A percentile compares a stretch with the other conserved stretches of the same genome.
Conservation (phyloP, 2,113 vertebrate genomes). For the Megalops atlanticus region DNA sequence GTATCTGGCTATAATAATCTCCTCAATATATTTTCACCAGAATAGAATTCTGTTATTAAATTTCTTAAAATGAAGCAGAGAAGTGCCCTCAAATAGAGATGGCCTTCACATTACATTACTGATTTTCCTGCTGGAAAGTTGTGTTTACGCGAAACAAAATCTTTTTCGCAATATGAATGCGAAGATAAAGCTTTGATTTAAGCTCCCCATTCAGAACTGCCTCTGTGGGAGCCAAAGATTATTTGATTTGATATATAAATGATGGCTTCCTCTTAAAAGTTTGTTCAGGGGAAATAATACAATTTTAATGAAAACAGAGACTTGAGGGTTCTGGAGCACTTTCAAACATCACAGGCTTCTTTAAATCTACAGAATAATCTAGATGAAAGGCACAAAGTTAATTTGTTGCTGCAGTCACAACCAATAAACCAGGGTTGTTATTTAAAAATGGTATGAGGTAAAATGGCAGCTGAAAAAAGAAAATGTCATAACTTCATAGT, state of each 20-base stretch:
- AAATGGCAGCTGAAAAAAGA: conserved; percentile 41
- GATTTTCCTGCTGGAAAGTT: neutral
- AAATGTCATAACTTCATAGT: conserved; percentile 47
- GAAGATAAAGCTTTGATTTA: conserved; percentile 37
- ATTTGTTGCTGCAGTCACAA: conserved; percentile 63
- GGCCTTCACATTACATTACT: neutral
- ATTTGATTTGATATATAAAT: conserved; percentile 49
- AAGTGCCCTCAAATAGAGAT: neutral
- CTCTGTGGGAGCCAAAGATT: conserved; percentile 29
- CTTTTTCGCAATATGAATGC: neutral
- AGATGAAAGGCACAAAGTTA: conserved; percentile 60
- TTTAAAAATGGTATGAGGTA: conserved; percentile 55
- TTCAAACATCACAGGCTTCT: conserved; percentile 65
- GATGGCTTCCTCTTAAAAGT: conserved; percentile 39
- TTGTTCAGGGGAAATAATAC: conserved; percentile 49
- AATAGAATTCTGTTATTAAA: too few species aligned
- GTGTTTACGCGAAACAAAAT: neutral
- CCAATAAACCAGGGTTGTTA: conserved; percentile 58
- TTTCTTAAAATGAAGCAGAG: too few species aligned
- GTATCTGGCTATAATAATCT: too few species aligned
- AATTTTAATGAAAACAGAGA: conserved; percentile 61
- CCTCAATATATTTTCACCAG: too few species aligned
- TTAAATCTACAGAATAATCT: conserved; percentile 60
- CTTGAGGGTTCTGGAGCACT: conserved; percentile 51
- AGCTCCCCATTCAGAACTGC: conserved; percentile 25